Conservation (phyloP, 2,113 vertebrate species). For the Pterocles gutturalis region DNA sequence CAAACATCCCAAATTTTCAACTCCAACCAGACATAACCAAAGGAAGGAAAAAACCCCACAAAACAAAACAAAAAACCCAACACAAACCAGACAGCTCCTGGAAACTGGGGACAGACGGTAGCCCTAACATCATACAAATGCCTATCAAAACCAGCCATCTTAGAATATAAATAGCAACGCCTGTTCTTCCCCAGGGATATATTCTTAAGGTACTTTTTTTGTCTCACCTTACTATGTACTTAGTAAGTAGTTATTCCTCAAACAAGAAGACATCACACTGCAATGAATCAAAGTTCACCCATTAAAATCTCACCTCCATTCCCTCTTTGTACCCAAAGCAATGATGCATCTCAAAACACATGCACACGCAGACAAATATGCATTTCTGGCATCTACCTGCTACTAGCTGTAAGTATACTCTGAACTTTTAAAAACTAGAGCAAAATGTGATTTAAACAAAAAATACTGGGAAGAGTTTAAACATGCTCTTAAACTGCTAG, state of each 20-base stretch:
- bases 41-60: not conserved
- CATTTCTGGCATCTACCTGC: not conserved
- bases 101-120: not conserved
- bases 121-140: not conserved
- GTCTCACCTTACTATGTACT: not conserved
- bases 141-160: not conserved
- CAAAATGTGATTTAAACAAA: not conserved
- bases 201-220: not conserved
- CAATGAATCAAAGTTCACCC: not conserved
- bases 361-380: rapidly evolving
- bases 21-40: not conserved
- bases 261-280: not conserved
- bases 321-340: not conserved
- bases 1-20: not conserved
- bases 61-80: not conserved
- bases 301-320: not conserved
- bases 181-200: not conserved
- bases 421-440: not conserved
- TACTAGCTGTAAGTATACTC: not conserved
- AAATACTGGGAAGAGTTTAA: not conserved
- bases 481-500: not conserved
- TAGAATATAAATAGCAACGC: not conserved
- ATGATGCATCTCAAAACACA: not conserved
- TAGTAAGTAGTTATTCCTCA: not conserved
- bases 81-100: not conserved